These are phyloP conservation scores for Orchestia grillus DNA, from an alignment of 1,140 invertebrate species.

Conservation along the genomic window DNA sequence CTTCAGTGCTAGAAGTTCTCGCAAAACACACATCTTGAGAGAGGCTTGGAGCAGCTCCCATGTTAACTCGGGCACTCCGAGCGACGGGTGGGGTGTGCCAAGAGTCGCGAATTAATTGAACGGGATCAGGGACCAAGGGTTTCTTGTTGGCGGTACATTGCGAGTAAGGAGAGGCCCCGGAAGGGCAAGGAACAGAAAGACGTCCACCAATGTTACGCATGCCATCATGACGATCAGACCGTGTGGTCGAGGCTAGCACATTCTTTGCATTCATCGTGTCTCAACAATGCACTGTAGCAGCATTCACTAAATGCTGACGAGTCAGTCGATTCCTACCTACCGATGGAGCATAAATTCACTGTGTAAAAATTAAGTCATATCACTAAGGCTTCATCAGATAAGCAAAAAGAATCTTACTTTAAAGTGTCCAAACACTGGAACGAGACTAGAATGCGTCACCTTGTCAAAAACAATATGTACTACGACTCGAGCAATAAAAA, in stretches of 20 bases:
- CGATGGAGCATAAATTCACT: not conserved
- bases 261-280: constrained; percentile 12
- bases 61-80: not conserved
- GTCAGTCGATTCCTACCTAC: not conserved
- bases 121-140: not conserved
- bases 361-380: not conserved
- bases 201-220: constrained; percentile 39
- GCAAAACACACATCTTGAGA: not conserved
- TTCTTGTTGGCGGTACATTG: not conserved
- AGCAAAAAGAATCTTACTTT: not conserved
- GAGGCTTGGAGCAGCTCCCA: not conserved
- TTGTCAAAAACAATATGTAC: not conserved
- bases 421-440: not conserved
- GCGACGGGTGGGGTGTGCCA: not conserved
- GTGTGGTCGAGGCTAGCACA: not conserved
- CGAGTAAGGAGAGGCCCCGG: not conserved
- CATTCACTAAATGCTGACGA: not conserved
- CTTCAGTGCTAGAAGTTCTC: not conserved
- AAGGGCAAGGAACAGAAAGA: constrained; percentile 39
- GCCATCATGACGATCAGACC: not conserved
- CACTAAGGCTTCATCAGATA: not conserved
- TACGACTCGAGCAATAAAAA: not conserved
- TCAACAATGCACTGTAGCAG: not conserved
- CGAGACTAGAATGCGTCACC: not conserved
- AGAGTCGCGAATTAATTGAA: constrained; percentile 10